Evolutionary conservation across 2,888 invertebrate species (phyloP).

Genomic region (Creontiades dilutus): DNA sequence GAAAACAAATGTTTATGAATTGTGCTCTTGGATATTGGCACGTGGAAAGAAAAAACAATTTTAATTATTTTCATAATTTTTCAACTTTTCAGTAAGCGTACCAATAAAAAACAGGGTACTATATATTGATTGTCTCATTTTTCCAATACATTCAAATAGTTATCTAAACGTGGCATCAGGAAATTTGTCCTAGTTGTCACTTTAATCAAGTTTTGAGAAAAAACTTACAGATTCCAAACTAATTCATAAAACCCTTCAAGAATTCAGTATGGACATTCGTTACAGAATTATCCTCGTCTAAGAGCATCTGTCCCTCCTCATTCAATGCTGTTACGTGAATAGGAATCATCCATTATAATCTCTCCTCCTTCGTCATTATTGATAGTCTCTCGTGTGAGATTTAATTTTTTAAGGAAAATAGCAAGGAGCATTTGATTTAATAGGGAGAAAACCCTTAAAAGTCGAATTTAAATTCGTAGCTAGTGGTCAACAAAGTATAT

Average conservation of each 20-base stretch:
- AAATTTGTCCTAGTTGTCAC: neutral
- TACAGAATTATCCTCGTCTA: neutral
- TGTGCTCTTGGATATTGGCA: neutral
- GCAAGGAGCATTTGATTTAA: neutral
- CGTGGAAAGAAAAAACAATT: neutral
- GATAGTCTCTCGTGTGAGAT: conserved; percentile 3
- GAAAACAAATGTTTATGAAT: neutral
- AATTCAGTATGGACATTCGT: neutral
- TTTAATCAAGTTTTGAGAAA: neutral
- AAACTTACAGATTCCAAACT: neutral
- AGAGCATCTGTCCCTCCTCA: neutral
- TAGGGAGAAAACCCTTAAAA: conserved; percentile 5
- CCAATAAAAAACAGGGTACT: neutral
- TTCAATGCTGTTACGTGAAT: neutral
- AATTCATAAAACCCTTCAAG: neutral
- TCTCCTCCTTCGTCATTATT: neutral
- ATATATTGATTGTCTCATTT: conserved; percentile 29
- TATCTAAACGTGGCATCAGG: neutral
- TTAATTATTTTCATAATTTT: neutral
- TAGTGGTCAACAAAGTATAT: conserved; percentile 18
- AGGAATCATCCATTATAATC: neutral
- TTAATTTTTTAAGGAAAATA: conserved; percentile 13
- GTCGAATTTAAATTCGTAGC: neutral
- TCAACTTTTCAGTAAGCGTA: neutral
- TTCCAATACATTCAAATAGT: neutral